These are phyloP conservation scores for Drosophila sordidula DNA, from an alignment of 2,888 invertebrate species.

Conservation along the genomic window DNA sequence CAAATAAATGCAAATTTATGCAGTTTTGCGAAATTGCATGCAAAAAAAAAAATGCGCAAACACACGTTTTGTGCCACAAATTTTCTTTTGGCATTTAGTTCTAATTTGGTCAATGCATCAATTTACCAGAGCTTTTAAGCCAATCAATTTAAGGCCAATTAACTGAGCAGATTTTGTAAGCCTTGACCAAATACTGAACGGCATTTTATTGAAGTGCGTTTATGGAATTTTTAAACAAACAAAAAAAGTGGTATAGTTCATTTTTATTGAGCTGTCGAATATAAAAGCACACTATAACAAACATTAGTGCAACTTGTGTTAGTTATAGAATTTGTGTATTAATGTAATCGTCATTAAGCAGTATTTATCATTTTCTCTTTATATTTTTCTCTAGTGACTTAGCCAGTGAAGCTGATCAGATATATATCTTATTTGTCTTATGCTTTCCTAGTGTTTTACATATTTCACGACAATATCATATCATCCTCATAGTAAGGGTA, in stretches of 20 bases:
- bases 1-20: slow-evolving; percentile 39
- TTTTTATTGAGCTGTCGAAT: not conserved
- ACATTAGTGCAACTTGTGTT: not conserved
- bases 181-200: slow-evolving; percentile 59
- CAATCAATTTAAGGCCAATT: slow-evolving; percentile 60
- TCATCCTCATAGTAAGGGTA: not conserved
- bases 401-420: too few relatives aligned
- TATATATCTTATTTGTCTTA: too few relatives aligned
- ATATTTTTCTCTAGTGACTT: too few relatives aligned
- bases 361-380: too few relatives aligned
- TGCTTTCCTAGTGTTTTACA: too few relatives aligned
- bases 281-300: slow-evolving; percentile 5
- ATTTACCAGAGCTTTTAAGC: slow-evolving; percentile 25
- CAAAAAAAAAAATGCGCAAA: not conserved
- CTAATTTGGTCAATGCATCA: slow-evolving; percentile 27
- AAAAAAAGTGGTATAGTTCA: not conserved
- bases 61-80: slow-evolving; percentile 11
- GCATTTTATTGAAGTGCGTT: slow-evolving; percentile 65
- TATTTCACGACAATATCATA: not conserved
- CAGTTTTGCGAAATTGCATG: slow-evolving; percentile 13
- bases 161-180: slow-evolving; percentile 27
- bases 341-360: too few relatives aligned
- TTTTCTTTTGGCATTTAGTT: slow-evolving; percentile 14
- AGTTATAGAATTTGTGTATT: too few relatives aligned
- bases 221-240: slow-evolving; percentile 55